Base-by-base conservation (phyloP, 2,888 invertebrate species). In the Amiota mariae region DNA sequence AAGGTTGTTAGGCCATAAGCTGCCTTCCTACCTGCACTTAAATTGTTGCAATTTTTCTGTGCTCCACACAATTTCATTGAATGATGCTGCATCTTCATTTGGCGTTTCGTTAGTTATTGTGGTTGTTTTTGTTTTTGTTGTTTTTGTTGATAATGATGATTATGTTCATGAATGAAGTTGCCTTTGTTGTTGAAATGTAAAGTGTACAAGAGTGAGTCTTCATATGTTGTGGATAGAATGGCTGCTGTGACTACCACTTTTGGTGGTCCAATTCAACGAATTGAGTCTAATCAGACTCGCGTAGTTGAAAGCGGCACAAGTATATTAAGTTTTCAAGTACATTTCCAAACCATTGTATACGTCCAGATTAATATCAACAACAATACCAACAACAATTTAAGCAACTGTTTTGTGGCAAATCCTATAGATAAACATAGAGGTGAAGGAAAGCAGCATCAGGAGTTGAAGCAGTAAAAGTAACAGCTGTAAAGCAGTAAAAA, bases 201-300 rank as follows among this genome's bases (percentile, higher is more conserved):
- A 54, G 54, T 54, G 54, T 54, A n/a, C 10, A n/a, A n/a, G 54
- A n/a, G n/a, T n/a, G 54, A n/a, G 54, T 54, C 13, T 54, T 12
- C 6, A n/a, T 72, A 73, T 73, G 76, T 82, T 36, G 11, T 73
- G 75, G 6, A 73, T 81, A 18, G 72, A 73, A 51, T 66, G 76
- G 59, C 59, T 71, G 76, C 18, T 72, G 72, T 51, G 57, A 77
- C 78, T 73, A 76, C 77, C 83, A 86, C 83, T 83, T 68, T 57
- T 84, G 84, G 84, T 84, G 84, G 84, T 84, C 84, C 84, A 84
- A 84, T 86, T 84, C 84, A 85, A 79, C 84, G 84, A 84, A 84
- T 84, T 84, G 87, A 84, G 85, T 84, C 84, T 84, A 84, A 84
- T 84, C 84, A 84, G 84, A 86, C 84, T 82, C 20, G 47, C 66